phyloP scores from a whole-genome alignment of 2,888 invertebrate species.

The Ditula angustiorana region DNA sequence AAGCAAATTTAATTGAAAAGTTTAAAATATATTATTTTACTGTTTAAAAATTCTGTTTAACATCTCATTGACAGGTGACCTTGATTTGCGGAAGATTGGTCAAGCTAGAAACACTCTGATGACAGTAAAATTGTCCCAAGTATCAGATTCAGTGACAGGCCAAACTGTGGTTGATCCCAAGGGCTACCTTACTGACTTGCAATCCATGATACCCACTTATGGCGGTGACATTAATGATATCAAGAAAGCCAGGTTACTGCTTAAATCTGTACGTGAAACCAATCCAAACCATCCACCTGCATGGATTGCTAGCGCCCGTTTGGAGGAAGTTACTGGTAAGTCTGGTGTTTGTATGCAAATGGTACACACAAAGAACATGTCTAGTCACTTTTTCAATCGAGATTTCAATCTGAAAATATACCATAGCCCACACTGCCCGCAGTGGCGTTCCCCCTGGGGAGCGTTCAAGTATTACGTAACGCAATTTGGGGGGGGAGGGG shows the following conservation, averaged over 20 bases:
- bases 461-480: too few species aligned
- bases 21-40: neutral
- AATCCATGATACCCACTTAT: constrained; percentile 99
- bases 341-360: constrained; percentile 58
- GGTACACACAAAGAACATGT: too few species aligned
- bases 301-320: constrained; percentile 99
- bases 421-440: too few species aligned
- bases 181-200: constrained; percentile 99
- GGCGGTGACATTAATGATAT: constrained; percentile 99
- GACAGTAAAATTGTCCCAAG: constrained; percentile 99
- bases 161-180: constrained; percentile 99
- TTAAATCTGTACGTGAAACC: constrained; percentile 98
- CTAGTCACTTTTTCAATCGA: too few species aligned
- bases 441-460: too few species aligned
- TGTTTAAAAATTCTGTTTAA: neutral
- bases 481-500: too few species aligned
- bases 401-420: too few species aligned
- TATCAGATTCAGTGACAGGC: constrained; percentile 99
- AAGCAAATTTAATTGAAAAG: neutral
- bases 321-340: constrained; percentile 98
- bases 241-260: constrained; percentile 96
- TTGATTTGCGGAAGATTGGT: constrained; percentile 99
- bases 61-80: constrained; percentile 85
- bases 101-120: constrained; percentile 99
- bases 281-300: constrained; percentile 99